Evolutionary conservation across 1,140 invertebrate species (phyloP), one percentile per base, ranked within the genome.

Genomic region (Riptortus pedestris): DNA sequence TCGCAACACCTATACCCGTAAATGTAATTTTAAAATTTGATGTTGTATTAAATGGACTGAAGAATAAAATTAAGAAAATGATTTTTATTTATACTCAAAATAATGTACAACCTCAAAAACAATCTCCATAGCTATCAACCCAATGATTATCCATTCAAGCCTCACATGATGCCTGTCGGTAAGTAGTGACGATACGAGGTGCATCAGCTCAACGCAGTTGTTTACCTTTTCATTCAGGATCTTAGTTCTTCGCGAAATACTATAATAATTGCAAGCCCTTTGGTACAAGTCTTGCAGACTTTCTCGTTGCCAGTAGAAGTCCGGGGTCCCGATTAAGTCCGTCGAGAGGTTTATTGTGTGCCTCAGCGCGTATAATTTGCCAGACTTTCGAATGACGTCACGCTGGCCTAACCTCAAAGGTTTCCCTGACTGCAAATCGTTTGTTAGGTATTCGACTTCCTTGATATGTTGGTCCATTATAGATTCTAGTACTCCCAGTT

Each of bases 261-360:
- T 89, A 67, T 96, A 88, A 77, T 96, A 89, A 22, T 80, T 80
- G 65, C 85, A 90, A 0, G 85, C 87, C 70, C 85, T 83, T 58
- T 84, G 79, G 73, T 94, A 97, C 0, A 96, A 74, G 0, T 72
- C 76, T 79, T 96, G 93, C 4, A 96, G 77, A 43, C 88, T 78
- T 70, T 95, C 90, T 59, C 90, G 81, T 69, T 97, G 93, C 94
- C 95, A 98, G 73, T 97, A 97, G 75, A 96, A 96, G 76, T 98
- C 95, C 0, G 95, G 94, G 0, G 89, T 92, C 73, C 96, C 93
- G 45, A 97, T 73, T 7, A 96, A 77, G 76, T 97, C 93, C 0
- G 93, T 96, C 66, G 90, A 91, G 52, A 97, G 79, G 75, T 95
- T 97, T 9, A 98, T 86, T 2, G 85, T 79, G 76, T 97, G 93